These are phyloP conservation scores for Stichodactyla helianthus DNA, from an alignment of 64 coral and sea anemone genomes.

Conservation along the genomic window DNA sequence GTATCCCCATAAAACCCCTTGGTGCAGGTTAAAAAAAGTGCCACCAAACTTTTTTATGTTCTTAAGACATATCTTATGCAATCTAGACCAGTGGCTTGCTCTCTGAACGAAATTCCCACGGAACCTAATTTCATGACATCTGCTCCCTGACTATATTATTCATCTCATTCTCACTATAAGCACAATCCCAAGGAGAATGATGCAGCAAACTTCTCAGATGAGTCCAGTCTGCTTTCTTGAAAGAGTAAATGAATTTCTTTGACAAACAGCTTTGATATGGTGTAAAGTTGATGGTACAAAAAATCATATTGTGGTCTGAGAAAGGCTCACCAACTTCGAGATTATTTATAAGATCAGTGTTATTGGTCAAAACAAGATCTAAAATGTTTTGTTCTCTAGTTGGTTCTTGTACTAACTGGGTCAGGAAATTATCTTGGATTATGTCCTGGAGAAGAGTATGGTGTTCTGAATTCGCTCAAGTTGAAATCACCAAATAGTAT, in stretches of 20 bases:
- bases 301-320: conserved; percentile 29
- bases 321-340: conserved; percentile 30
- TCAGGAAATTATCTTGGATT: conserved; percentile 40
- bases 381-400: conserved; percentile 42
- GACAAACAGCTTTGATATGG: background rate
- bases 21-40: no score
- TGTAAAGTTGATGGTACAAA: background rate
- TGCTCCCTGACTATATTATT: no score
- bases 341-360: conserved; percentile 26
- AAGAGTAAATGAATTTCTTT: background rate
- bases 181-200: conserved; percentile 22
- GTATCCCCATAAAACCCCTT: no score
- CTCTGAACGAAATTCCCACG: no score
- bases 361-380: conserved; percentile 35
- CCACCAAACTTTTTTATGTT: no score
- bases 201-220: background rate
- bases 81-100: no score
- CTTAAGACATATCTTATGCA: no score
- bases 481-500: background rate
- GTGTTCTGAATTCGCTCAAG: conserved; percentile 8
- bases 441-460: conserved; percentile 27
- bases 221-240: conserved; percentile 24
- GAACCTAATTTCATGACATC: no score
- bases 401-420: conserved; percentile 30
- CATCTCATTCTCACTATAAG: conserved; percentile 16